A percentile compares a stretch with the other conserved stretches of the same genome.
These are phyloP conservation scores for Festucalex cinctus DNA, from an alignment of 2,113 vertebrate species.

Conservation along the genomic window DNA sequence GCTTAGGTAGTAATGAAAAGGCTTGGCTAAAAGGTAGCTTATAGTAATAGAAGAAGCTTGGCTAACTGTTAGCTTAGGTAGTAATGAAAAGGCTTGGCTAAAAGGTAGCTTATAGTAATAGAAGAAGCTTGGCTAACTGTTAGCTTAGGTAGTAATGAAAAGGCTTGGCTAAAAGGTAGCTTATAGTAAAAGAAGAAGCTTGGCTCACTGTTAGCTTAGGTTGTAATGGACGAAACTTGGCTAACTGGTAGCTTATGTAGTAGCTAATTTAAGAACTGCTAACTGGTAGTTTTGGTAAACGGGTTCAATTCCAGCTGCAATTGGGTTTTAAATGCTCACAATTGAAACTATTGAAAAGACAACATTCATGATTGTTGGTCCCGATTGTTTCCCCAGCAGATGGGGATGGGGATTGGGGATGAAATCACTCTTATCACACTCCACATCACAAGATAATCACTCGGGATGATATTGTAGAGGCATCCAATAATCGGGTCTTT, in stretches of 20 bases:
- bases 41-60: not conserved
- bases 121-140: not conserved
- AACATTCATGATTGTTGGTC: not conserved
- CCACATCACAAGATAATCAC: too few relatives aligned
- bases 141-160: not conserved
- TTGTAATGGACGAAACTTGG: too few relatives aligned
- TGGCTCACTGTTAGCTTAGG: too few relatives aligned
- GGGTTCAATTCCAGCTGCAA: not conserved
- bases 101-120: not conserved
- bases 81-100: too few relatives aligned
- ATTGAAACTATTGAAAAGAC: not conserved
- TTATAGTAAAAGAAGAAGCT: not conserved
- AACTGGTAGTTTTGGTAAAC: not conserved
- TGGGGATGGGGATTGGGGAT: too few relatives aligned
- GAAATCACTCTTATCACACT: too few relatives aligned
- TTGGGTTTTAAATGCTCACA: not conserved
- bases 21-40: too few relatives aligned
- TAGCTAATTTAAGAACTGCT: slow-evolving; percentile 5
- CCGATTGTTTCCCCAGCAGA: too few relatives aligned
- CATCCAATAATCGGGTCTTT: too few relatives aligned
- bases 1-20: not conserved
- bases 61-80: too few relatives aligned
- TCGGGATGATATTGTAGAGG: too few relatives aligned
- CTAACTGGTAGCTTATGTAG: not conserved
- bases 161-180: too few relatives aligned